These are phyloP conservation scores for Aphidoletes aphidimyza DNA, from an alignment of 2,888 invertebrate species.

Conservation along the genomic window DNA sequence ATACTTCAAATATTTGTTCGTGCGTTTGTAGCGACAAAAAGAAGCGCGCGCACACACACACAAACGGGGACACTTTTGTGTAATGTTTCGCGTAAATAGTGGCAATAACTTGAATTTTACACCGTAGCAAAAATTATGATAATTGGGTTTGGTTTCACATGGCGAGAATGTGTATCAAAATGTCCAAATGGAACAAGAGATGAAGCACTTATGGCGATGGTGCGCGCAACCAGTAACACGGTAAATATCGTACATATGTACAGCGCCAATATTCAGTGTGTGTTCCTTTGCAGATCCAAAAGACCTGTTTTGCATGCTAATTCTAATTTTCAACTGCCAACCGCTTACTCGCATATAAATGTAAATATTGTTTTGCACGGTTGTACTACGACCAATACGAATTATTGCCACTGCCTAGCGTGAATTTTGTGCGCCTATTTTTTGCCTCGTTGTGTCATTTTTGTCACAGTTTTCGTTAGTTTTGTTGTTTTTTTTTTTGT, in stretches of 20 bases:
- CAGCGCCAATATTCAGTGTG: neutral
- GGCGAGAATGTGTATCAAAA: neutral
- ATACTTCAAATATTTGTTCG: neutral
- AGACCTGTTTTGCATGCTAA: constrained; percentile 26
- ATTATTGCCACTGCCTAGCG: neutral
- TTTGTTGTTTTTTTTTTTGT: neutral
- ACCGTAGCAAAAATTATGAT: neutral
- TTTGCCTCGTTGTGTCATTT: neutral
- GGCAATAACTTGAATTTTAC: neutral
- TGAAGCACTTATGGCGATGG: too few species aligned
- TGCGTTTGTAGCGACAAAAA: too few species aligned
- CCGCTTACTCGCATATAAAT: neutral
- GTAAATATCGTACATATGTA: too few species aligned
- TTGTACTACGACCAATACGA: too few species aligned
- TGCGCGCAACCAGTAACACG: too few species aligned
- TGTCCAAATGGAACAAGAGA: too few species aligned
- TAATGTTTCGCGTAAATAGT: neutral
- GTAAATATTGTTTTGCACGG: neutral
- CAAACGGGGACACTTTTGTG: too few species aligned
- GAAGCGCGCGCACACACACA: too few species aligned
- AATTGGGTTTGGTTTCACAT: constrained; percentile 12
- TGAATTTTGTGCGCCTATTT: neutral
- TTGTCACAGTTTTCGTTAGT: neutral
- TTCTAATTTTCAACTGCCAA: constrained; percentile 21
- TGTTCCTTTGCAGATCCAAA: too few species aligned